Evolutionary conservation across 2,797 vertebrate species (phyloP), one percentile per base, ranked within the genome.

Genomic region (Ciconia nigra): DNA sequence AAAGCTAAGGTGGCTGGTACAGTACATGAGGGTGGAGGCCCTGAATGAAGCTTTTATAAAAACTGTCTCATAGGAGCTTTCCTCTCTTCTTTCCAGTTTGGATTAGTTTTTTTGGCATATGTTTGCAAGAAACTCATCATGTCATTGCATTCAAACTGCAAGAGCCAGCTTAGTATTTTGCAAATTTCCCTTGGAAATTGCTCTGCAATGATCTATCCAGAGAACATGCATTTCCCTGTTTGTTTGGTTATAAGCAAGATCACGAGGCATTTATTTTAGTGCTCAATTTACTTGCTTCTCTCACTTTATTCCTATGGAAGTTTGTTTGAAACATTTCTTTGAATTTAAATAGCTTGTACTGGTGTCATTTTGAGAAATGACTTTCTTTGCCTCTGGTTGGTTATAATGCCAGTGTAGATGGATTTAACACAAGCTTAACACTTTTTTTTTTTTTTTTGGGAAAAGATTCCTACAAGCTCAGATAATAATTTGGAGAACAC

Each of bases 11-110:
- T 95, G 69, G 87, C 82, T 93, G 82, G 69, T 92, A 79, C 54
- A 73, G 76, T 72, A 70, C 66, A 79, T 70, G 87, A 90, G 93
- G 96, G 96, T 70, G 95, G 96, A 96, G 96, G 72, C 90, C 58
- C 76, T 96, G 90, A 94, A 96, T 94, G 89, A 93, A 94, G 79
- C 87, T 78, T 96, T 95, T 69, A 83, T 96, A 81, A 89, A 85
- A 91, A 52, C 59, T 82, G 67, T 91, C 87, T 91, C 90, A 72
- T 13, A 86, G 87, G 93, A 95, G 92, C 47, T 92, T 92, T 96
- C 89, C 79, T 88, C 51, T 67, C 57, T 72, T 77, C 82, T 85
- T 83, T 94, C 92, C 95, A 91, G 65, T 86, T 92, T 94, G 93
- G 62, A 93, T 93, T 93, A 91, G 24, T 3, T 37, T 94, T 96